phyloP scores from a whole-genome alignment of 1,140 invertebrate genomes.

The Meloidogyne hapla region DNA sequence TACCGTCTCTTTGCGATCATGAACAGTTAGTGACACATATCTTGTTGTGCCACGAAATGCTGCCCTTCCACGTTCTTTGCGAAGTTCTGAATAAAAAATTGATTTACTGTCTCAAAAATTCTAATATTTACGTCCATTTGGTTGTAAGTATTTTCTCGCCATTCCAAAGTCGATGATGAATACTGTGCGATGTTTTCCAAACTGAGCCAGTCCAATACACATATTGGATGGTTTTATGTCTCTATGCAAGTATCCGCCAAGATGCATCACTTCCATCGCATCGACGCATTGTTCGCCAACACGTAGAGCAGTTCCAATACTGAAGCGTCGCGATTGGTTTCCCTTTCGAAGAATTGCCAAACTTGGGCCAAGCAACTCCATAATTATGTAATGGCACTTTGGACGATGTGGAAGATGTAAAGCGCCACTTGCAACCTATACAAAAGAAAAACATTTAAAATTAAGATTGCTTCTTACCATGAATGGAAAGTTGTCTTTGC shows the following conservation, averaged over 20 bases:
- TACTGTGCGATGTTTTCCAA: not conserved
- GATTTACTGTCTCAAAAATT: not conserved
- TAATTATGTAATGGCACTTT: constrained; percentile 43
- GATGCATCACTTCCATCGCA: constrained; percentile 25
- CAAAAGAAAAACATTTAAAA: not conserved
- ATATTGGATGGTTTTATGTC: constrained; percentile 30
- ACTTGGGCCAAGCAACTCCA: constrained; percentile 47
- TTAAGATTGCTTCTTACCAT: not conserved
- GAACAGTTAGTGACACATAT: constrained; percentile 54
- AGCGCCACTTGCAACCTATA: constrained; percentile 40
- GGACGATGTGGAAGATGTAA: constrained; percentile 4
- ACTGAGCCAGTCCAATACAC: constrained; percentile 40
- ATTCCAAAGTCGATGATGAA: constrained; percentile 20
- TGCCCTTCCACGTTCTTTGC: constrained; percentile 41
- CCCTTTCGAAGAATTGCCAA: constrained; percentile 31
- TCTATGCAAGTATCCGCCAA: not conserved
- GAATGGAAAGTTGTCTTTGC: not conserved
- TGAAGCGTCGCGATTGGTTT: constrained; percentile 27
- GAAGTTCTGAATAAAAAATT: constrained; percentile 24
- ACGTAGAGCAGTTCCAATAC: constrained; percentile 31
- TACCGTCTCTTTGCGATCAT: constrained; percentile 54
- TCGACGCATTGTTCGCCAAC: constrained; percentile 36
- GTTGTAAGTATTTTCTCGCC: constrained; percentile 19
- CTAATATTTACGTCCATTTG: not conserved
- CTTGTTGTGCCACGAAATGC: constrained; percentile 45